A percentile compares a stretch with the other conserved stretches of the same genome.
Evolutionary conservation across 1,140 invertebrate genomes (phyloP).

Genomic region (Solenopsis invicta): DNA sequence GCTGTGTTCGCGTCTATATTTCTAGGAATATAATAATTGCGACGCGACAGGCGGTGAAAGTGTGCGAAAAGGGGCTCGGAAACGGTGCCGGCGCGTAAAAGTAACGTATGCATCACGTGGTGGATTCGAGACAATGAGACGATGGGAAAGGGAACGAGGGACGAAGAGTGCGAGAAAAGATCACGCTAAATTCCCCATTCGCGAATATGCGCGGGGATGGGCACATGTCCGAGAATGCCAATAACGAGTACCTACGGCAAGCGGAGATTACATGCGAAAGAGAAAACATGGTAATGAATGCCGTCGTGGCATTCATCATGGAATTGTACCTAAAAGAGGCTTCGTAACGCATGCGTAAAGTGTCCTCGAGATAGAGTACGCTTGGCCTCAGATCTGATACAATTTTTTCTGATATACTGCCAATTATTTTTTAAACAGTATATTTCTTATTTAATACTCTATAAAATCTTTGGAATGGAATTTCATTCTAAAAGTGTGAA

Average conservation of each 20-base stretch:
- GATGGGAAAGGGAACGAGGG: conserved; percentile 70
- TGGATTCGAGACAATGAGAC: conserved; percentile 65
- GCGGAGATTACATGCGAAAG: conserved; percentile 60
- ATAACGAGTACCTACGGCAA: conserved; percentile 38
- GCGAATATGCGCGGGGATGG: conserved; percentile 23
- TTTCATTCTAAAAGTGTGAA: too few species aligned
- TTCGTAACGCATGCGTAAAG: neutral
- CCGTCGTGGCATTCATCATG: conserved; percentile 38
- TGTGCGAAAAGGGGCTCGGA: conserved; percentile 72
- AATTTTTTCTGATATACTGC: neutral
- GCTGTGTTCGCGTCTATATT: conserved; percentile 39
- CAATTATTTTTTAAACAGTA: neutral
- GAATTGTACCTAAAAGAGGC: conserved; percentile 13
- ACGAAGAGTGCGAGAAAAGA: neutral
- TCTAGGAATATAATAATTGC: conserved; percentile 61
- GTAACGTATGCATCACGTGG: conserved; percentile 49
- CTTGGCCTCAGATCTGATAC: neutral
- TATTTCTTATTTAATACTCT: conserved; percentile 1
- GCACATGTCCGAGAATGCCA: conserved; percentile 52
- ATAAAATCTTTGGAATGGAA: too few species aligned
- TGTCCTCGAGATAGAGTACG: neutral
- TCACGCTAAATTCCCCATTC: neutral
- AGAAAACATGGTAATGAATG: conserved; percentile 62
- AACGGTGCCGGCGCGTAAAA: conserved; percentile 71
- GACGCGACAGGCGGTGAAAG: conserved; percentile 68